A percentile compares a stretch with the other conserved stretches of the same genome.
Evolutionary conservation across 1,140 invertebrate genomes (phyloP).

Genomic region (Scaptomyza pallida): DNA sequence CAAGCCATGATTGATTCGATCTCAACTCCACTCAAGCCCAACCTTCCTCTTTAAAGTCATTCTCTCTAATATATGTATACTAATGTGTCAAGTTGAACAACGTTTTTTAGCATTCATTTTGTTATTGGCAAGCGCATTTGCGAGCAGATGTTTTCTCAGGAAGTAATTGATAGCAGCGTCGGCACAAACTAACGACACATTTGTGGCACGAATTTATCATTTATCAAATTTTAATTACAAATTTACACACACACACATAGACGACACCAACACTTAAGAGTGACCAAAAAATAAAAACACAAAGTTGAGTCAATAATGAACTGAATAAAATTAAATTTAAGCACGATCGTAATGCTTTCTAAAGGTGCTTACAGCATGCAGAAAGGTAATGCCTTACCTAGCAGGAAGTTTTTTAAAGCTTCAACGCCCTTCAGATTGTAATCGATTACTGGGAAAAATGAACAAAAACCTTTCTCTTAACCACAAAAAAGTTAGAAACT

Average conservation of each 20-base stretch:
- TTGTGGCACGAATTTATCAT: constrained; percentile 47
- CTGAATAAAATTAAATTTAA: too few species aligned
- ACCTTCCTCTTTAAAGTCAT: too few species aligned
- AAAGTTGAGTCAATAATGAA: neutral
- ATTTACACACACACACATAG: neutral
- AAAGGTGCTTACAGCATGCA: too few species aligned
- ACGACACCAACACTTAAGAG: constrained; percentile 6
- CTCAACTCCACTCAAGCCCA: neutral
- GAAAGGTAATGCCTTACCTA: too few species aligned
- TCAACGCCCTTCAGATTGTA: too few species aligned
- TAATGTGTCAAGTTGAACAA: constrained; percentile 4
- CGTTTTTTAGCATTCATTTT: constrained; percentile 7
- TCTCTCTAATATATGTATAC: too few species aligned
- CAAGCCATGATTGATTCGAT: too few species aligned
- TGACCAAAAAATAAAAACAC: neutral
- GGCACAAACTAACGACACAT: neutral
- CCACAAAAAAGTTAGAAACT: too few species aligned
- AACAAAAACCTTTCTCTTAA: too few species aligned
- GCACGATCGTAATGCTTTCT: too few species aligned
- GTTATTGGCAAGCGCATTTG: neutral
- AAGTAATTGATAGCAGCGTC: constrained; percentile 39
- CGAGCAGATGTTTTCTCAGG: constrained; percentile 35
- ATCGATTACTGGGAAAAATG: too few species aligned
- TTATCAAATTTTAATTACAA: constrained; percentile 53
- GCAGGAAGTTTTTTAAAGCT: too few species aligned